Base-by-base conservation (phyloP, 2,888 invertebrate species). In the Ctenicera cuprea region DNA sequence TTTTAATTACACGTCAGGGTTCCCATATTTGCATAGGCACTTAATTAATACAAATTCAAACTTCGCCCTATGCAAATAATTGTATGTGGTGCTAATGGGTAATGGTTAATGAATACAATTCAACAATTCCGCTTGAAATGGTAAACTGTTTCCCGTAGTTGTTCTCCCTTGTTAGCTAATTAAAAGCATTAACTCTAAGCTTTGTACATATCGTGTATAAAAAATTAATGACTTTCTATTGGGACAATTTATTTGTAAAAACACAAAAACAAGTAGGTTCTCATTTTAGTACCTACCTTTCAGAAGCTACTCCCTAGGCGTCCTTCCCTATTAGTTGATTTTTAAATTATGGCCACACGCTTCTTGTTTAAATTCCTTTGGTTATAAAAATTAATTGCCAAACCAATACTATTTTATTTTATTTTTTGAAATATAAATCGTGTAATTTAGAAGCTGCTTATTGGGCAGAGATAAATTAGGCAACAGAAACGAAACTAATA, bases 321-420 rank as follows among this genome's bases (percentile, higher is more conserved):
- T 48, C 14, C 18, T 48, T 48, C 16, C 7, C 18, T 48, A 48
- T 48, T 48, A 48, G 43, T 45, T 45, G 3, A 48, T 8, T 48
- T 48, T 48, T 14, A 48, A 16, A 48, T 48, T 48, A 48, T 48
- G 9, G 3, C 41, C 14, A n/a, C 41, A 14, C 18, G 8, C 11
- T 20, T 9, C 14, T 20, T 14, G 20, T 48, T 48, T 48, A 18
- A 14, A 48, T 48, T 48, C 48, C 8, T 48, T 48, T 20, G 48
- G 48, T 20, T 48, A 48, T 48, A 48, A 48, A 48, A 48, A 48
- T 48, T 48, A 48, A 48, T 48, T 48, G 48, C 48, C 48, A 48
- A n/a, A 16, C 48, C 48, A 20, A 48, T 48, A 48, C 11, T 11
- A 48, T 16, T 48, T 14, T 9, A 9, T 41, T 14, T 14, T 41